Evolutionary conservation across 2,113 vertebrate species (phyloP).

Genomic region (Silurus glanis): DNA sequence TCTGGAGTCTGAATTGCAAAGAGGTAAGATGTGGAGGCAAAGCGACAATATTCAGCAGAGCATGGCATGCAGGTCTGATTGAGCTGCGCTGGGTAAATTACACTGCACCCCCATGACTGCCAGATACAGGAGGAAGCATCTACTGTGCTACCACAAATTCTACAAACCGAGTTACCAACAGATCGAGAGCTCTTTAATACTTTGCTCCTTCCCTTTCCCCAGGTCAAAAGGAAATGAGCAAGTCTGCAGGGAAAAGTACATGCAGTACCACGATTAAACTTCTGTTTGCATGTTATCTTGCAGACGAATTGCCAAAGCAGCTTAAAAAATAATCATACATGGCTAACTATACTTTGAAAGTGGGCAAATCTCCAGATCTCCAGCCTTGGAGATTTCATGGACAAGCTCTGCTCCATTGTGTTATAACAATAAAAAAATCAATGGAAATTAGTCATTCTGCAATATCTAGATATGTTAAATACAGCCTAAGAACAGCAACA

Average conservation of each 20-base stretch:
- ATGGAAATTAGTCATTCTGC: not conserved
- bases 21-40: conserved; percentile 20
- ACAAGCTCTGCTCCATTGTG: not conserved
- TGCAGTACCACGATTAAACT: not conserved
- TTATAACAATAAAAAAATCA: not conserved
- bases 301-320: not conserved
- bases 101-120: not conserved
- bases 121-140: conserved; percentile 10
- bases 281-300: not conserved
- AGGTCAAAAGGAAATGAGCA: not conserved
- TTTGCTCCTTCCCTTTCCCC: not conserved
- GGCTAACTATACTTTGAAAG: not conserved
- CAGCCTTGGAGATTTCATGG: not conserved
- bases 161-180: not conserved
- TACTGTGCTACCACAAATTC: conserved; percentile 23
- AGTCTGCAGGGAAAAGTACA: not conserved
- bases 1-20: conserved; percentile 6
- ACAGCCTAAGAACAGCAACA: not conserved
- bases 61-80: conserved; percentile 32
- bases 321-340: not conserved
- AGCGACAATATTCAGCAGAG: conserved; percentile 34
- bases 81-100: conserved; percentile 24
- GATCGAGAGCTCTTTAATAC: not conserved
- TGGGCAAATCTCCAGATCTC: not conserved
- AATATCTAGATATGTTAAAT: not conserved